These are phyloP conservation scores for Automeris io DNA, from an alignment of 2,888 invertebrate genomes.

Conservation along the genomic window DNA sequence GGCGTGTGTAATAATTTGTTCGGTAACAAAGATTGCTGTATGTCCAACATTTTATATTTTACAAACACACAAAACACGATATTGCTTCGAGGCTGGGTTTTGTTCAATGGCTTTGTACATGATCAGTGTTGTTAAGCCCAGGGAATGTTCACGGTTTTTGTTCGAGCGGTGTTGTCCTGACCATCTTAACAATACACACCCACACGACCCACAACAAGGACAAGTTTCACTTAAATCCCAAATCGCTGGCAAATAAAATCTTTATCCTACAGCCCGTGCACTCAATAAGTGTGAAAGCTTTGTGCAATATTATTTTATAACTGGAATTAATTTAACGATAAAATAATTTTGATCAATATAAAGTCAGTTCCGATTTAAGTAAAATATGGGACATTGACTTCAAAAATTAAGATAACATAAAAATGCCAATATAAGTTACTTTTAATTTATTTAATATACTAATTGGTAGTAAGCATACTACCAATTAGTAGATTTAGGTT, in stretches of 20 bases:
- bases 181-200: slow-evolving; percentile 43
- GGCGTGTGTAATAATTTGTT: slow-evolving; percentile 1
- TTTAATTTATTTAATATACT: too few species aligned
- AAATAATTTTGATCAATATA: background rate
- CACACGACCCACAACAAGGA: slow-evolving; percentile 43
- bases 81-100: slow-evolving; percentile 1
- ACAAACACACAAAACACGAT: slow-evolving; percentile 1
- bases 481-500: too few species aligned
- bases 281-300: slow-evolving; percentile 17
- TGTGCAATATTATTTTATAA: background rate
- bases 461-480: too few species aligned
- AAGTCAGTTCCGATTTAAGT: too few species aligned
- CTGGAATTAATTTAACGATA: background rate
- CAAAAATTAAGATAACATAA: too few species aligned
- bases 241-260: slow-evolving; percentile 46
- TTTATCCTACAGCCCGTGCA: slow-evolving; percentile 22
- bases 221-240: slow-evolving; percentile 58
- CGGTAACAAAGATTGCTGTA: too few species aligned
- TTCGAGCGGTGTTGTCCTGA: slow-evolving; percentile 22
- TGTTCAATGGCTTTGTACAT: slow-evolving; percentile 7
- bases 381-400: too few species aligned
- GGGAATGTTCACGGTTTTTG: slow-evolving; percentile 9
- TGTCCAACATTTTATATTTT: slow-evolving; percentile 1
- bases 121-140: slow-evolving; percentile 6
- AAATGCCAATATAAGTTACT: too few species aligned